Evolutionary conservation across 1,140 invertebrate genomes (phyloP).

Genomic region (Drosophila burlai): DNA sequence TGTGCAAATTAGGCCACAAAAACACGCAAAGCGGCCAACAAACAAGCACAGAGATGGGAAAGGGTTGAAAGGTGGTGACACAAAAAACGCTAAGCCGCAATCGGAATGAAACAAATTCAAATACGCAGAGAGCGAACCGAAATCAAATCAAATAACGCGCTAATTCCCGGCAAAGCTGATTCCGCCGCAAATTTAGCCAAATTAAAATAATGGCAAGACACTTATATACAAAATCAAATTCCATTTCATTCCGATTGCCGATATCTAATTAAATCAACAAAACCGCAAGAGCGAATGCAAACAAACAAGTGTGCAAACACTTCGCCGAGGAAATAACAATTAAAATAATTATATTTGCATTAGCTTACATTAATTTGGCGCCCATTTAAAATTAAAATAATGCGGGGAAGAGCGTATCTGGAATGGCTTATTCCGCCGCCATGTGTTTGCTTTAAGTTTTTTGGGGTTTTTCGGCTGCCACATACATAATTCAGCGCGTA

Average conservation of each 20-base stretch:
- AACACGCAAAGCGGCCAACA: slow-evolving; percentile 11
- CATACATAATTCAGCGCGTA: slow-evolving; percentile 48
- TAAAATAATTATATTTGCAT: slow-evolving; percentile 55
- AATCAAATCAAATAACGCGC: slow-evolving; percentile 65
- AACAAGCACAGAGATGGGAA: not conserved
- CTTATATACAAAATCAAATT: slow-evolving; percentile 50
- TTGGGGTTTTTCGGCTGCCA: slow-evolving; percentile 2
- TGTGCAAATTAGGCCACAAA: slow-evolving; percentile 50
- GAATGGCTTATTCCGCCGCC: slow-evolving; percentile 13
- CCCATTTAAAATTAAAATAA: slow-evolving; percentile 34
- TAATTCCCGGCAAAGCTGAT: slow-evolving; percentile 69
- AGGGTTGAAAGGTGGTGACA: slow-evolving; percentile 4
- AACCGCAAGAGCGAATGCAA: slow-evolving; percentile 45
- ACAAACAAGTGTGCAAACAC: slow-evolving; percentile 34
- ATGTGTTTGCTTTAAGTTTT: slow-evolving; percentile 51
- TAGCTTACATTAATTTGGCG: slow-evolving; percentile 51
- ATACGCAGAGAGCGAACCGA: not conserved
- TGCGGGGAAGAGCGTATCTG: slow-evolving; percentile 7
- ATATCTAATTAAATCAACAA: slow-evolving; percentile 76
- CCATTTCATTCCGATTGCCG: slow-evolving; percentile 66
- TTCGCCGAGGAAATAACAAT: slow-evolving; percentile 37
- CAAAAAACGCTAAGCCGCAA: slow-evolving; percentile 22
- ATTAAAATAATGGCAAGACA: slow-evolving; percentile 75
- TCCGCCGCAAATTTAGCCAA: slow-evolving; percentile 63
- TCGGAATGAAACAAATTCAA: not conserved